phyloP scores from a whole-genome alignment of 2,113 vertebrate genomes.

The Macquaria australasica region DNA sequence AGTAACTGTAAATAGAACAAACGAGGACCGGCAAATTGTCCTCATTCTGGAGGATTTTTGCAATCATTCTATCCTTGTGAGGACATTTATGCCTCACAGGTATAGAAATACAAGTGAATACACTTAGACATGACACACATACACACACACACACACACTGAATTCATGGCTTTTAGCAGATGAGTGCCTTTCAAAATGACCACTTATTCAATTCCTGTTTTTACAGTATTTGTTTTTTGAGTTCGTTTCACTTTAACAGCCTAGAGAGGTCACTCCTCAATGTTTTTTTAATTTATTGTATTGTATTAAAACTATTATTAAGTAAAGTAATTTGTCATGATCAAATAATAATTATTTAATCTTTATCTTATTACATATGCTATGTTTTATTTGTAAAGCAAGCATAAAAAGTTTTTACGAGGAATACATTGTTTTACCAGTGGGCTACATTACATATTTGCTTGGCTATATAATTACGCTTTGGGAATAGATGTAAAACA shows the following conservation, averaged over 20 bases:
- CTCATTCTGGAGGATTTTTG: constrained; percentile 32
- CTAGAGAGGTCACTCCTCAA: constrained; percentile 48
- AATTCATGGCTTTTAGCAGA: constrained; percentile 91
- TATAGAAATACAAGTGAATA: constrained; percentile 64
- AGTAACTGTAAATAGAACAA: constrained; percentile 47
- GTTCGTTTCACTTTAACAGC: constrained; percentile 69
- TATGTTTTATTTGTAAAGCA: constrained; percentile 72
- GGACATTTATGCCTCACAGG: constrained; percentile 49
- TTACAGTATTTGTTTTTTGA: constrained; percentile 57
- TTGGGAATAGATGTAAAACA: constrained; percentile 55
- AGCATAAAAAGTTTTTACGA: constrained; percentile 52
- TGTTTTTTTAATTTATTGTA: constrained; percentile 71
- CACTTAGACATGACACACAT: constrained; percentile 32
- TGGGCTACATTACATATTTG: constrained; percentile 58
- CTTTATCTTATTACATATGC: constrained; percentile 70
- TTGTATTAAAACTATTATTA: constrained; percentile 65
- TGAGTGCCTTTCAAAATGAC: constrained; percentile 98
- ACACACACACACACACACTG: constrained; percentile 77
- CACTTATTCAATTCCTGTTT: constrained; percentile 87
- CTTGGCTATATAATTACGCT: constrained; percentile 55
- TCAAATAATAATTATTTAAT: constrained; percentile 81
- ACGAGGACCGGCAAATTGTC: constrained; percentile 20
- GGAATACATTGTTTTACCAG: constrained; percentile 50
- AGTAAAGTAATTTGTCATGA: constrained; percentile 72
- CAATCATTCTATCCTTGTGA: constrained; percentile 25